Evolutionary conservation across 2,888 invertebrate genomes (phyloP).

Genomic region (Athripsodes cinereus): DNA sequence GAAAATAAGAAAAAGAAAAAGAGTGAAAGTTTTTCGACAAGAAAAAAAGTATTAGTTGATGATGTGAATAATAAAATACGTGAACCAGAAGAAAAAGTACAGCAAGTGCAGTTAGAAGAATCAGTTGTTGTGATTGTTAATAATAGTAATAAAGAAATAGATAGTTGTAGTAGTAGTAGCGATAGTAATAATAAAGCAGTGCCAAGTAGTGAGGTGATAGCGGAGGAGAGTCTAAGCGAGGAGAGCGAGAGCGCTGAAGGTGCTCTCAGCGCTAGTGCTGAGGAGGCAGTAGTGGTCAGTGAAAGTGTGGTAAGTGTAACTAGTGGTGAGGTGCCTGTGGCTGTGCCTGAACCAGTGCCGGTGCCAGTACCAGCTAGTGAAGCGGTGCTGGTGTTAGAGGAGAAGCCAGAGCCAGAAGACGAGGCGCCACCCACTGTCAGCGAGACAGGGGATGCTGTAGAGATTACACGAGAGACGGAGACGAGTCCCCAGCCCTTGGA

Average conservation of each 20-base stretch:
- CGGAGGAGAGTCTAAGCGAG: slow-evolving; percentile 22
- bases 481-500: slow-evolving; percentile 26
- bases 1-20: slow-evolving; percentile 29
- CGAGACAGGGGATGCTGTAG: slow-evolving; percentile 42
- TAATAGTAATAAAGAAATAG: neutral
- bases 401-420: slow-evolving; percentile 47
- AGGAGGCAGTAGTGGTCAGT: slow-evolving; percentile 11
- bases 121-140: neutral
- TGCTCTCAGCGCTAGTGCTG: slow-evolving; percentile 21
- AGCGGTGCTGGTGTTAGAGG: slow-evolving; percentile 36
- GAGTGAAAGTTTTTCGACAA: slow-evolving; percentile 26
- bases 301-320: slow-evolving; percentile 23
- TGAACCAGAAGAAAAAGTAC: slow-evolving; percentile 32
- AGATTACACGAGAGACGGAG: slow-evolving; percentile 31
- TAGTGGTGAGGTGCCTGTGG: slow-evolving; percentile 32
- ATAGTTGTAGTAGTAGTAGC: neutral
- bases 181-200: neutral
- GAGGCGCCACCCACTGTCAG: slow-evolving; percentile 51
- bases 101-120: slow-evolving; percentile 10
- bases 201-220: neutral
- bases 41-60: slow-evolving; percentile 37
- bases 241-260: neutral
- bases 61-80: slow-evolving; percentile 41
- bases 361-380: slow-evolving; percentile 33
- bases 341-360: slow-evolving; percentile 35